Percentiles rank a stretch among this genome's conserved stretches.
Conservation (phyloP, 2,888 invertebrate species). For the Apotomis capreana region DNA sequence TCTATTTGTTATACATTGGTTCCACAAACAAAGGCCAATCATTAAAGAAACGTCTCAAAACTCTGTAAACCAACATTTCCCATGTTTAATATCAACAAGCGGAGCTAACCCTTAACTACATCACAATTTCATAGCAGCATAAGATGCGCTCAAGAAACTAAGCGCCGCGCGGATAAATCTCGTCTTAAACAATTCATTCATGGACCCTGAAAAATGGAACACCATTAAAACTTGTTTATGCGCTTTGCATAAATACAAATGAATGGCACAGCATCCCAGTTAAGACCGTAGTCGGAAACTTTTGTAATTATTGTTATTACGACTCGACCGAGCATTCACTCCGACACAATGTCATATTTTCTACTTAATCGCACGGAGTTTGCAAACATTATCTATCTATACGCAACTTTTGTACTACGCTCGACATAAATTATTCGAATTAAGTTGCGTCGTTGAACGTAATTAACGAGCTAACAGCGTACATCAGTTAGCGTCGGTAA, state of each 20-base stretch:
- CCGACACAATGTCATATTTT: conserved; percentile 73
- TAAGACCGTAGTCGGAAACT: conserved; percentile 72
- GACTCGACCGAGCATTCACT: conserved; percentile 71
- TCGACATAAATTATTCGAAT: conserved; percentile 56
- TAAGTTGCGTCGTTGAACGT: conserved; percentile 54
- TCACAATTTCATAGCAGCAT: conserved; percentile 31
- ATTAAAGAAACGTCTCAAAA: too few relatives aligned
- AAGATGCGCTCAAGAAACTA: conserved; percentile 31
- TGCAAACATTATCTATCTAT: conserved; percentile 57
- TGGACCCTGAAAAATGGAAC: conserved; percentile 54
- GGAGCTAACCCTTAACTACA: conserved; percentile 18
- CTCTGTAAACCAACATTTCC: too few relatives aligned
- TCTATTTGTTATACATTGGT: too few relatives aligned
- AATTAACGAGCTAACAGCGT: conserved; percentile 42
- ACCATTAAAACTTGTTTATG: conserved; percentile 65
- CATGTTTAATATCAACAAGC: background rate
- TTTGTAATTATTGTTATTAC: conserved; percentile 81
- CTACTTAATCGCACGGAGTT: conserved; percentile 75
- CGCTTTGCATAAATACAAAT: conserved; percentile 71
- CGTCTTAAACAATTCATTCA: conserved; percentile 41
- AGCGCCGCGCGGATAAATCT: conserved; percentile 37
- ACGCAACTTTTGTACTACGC: conserved; percentile 59
- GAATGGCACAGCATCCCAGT: conserved; percentile 70
- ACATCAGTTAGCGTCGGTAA: conserved; percentile 41
- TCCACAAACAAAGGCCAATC: too few relatives aligned